Conservation (phyloP, 2,888 invertebrate genomes). For the Dendrolimus pini region DNA sequence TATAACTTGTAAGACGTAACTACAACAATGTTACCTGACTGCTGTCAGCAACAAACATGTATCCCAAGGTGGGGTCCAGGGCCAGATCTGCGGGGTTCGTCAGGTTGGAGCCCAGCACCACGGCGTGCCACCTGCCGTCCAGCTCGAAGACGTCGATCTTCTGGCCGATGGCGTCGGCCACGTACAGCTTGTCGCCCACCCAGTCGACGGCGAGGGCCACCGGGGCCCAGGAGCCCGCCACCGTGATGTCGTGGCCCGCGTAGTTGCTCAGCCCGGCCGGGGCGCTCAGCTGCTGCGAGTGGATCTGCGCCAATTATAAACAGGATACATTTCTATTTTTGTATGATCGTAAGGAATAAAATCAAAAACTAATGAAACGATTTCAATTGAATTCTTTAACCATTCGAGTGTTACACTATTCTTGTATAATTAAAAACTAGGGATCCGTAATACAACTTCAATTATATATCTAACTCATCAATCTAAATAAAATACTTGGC, state of each 20-base stretch:
- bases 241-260: slow-evolving; percentile 80
- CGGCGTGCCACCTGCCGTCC: slow-evolving; percentile 90
- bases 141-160: slow-evolving; percentile 95
- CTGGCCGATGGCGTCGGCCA: slow-evolving; percentile 94
- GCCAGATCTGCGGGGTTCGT: slow-evolving; percentile 95
- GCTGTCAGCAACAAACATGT: slow-evolving; percentile 91
- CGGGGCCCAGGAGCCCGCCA: slow-evolving; percentile 92
- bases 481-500: no score
- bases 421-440: no score
- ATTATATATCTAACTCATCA: no score
- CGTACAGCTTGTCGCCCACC: slow-evolving; percentile 97
- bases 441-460: no score
- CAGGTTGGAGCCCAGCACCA: slow-evolving; percentile 93
- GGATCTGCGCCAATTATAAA: slow-evolving; percentile 57
- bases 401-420: no score
- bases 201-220: slow-evolving; percentile 96
- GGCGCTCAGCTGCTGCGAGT: slow-evolving; percentile 74
- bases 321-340: no score
- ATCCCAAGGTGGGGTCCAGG: slow-evolving; percentile 92
- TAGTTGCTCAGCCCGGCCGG: slow-evolving; percentile 56
- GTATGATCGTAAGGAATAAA: no score
- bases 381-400: no score
- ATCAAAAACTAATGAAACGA: no score
- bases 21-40: slow-evolving; percentile 76
- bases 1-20: no score